A percentile compares a stretch with the other conserved stretches of the same genome.
These are phyloP conservation scores for Rhyacichthys aspro DNA, from an alignment of 2,797 vertebrate genomes.

Conservation along the genomic window DNA sequence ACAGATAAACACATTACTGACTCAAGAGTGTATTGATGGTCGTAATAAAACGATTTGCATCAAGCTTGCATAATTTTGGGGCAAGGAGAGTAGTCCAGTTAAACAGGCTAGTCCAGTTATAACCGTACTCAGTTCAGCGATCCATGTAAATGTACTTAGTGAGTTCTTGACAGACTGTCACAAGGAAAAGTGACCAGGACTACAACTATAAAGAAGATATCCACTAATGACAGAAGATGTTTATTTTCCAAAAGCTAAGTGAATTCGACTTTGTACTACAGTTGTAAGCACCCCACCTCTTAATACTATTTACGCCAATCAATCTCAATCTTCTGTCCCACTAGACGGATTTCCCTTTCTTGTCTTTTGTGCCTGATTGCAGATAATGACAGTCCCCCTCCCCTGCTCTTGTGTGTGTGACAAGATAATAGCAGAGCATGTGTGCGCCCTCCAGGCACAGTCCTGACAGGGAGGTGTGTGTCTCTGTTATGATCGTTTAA, in stretches of 20 bases:
- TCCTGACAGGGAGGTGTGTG: slow-evolving; percentile 62
- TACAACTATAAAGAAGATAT: too few species aligned
- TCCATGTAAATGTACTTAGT: too few species aligned
- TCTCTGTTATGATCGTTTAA: slow-evolving; percentile 54
- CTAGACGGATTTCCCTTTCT: slow-evolving; percentile 62
- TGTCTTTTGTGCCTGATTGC: slow-evolving; percentile 52
- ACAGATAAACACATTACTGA: too few species aligned
- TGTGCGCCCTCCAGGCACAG: slow-evolving; percentile 67
- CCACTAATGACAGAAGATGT: background rate
- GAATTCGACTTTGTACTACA: background rate
- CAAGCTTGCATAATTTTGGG: too few species aligned
- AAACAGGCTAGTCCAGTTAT: too few species aligned
- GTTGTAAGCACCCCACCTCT: slow-evolving; percentile 4
- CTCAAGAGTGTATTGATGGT: too few species aligned
- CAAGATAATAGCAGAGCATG: slow-evolving; percentile 74
- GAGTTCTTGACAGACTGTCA: too few species aligned
- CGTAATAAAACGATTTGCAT: too few species aligned
- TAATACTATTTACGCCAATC: slow-evolving; percentile 34
- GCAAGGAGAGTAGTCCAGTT: too few species aligned
- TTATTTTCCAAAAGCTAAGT: background rate
- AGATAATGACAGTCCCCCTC: slow-evolving; percentile 66
- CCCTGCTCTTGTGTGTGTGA: slow-evolving; percentile 45
- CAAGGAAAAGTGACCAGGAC: too few species aligned
- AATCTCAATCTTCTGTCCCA: slow-evolving; percentile 43
- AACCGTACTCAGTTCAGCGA: too few species aligned